Conservation (phyloP, 1,140 invertebrate genomes). For the Parapsyche elsis region DNA sequence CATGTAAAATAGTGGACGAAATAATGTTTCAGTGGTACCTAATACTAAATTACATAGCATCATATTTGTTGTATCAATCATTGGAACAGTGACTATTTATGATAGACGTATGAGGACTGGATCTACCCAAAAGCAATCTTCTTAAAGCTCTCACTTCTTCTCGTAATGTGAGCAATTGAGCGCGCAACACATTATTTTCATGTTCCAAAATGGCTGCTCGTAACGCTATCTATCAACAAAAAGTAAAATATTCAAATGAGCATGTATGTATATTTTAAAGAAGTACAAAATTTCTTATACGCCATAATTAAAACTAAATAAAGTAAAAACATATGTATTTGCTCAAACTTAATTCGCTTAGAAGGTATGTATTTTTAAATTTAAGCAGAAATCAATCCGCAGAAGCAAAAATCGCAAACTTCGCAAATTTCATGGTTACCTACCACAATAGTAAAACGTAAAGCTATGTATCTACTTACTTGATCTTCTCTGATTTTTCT, state of each 20-base stretch:
- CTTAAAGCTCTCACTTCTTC: slow-evolving; percentile 82
- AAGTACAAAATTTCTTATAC: no score
- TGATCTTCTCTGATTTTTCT: slow-evolving; percentile 87
- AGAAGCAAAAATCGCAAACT: background rate
- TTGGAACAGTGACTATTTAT: background rate
- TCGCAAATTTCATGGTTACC: no score
- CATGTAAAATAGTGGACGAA: no score
- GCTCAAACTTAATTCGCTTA: no score
- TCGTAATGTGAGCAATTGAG: slow-evolving; percentile 81
- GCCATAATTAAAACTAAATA: no score
- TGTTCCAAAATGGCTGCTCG: slow-evolving; percentile 84
- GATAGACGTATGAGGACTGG: background rate
- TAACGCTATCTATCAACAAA: slow-evolving; percentile 82
- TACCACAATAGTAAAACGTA: no score
- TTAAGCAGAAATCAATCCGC: background rate
- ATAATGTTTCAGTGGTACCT: no score
- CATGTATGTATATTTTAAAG: no score
- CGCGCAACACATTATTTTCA: slow-evolving; percentile 85
- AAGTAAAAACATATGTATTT: no score
- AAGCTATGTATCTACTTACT: no score
- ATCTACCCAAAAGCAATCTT: slow-evolving; percentile 67
- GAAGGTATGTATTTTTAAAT: background rate
- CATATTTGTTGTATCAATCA: background rate
- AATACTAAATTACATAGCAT: no score
- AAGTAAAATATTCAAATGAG: no score